These are phyloP conservation scores for Pterostichus niger DNA, from an alignment of 2,888 invertebrate genomes.

Conservation along the genomic window DNA sequence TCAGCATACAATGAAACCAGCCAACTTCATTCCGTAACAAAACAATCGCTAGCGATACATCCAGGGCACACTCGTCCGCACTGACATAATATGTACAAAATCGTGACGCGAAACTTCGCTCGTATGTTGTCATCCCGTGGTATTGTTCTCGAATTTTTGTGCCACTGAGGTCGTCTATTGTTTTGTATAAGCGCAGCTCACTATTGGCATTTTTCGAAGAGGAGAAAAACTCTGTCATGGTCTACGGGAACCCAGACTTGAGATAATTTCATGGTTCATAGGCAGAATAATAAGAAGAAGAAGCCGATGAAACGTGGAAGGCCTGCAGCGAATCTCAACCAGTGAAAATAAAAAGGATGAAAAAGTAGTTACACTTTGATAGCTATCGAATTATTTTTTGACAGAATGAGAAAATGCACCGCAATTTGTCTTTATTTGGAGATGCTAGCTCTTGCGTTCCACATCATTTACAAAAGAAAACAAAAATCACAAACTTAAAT, in stretches of 20 bases:
- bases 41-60: conserved; percentile 49
- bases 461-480: too few species aligned
- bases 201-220: conserved; percentile 43
- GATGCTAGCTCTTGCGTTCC: not conserved
- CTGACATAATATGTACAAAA: conserved; percentile 64
- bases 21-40: conserved; percentile 24
- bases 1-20: conserved; percentile 39
- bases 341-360: conserved; percentile 46
- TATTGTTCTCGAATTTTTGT: conserved; percentile 62
- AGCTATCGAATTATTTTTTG: conserved; percentile 58
- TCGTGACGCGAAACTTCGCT: conserved; percentile 57
- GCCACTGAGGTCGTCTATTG: conserved; percentile 53
- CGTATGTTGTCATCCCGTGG: conserved; percentile 60
- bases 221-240: conserved; percentile 61
- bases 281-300: conserved; percentile 65
- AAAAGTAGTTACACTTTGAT: conserved; percentile 63
- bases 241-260: conserved; percentile 44
- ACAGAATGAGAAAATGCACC: conserved; percentile 35
- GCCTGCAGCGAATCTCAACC: conserved; percentile 7
- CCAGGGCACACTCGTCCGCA: conserved; percentile 28
- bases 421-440: conserved; percentile 47
- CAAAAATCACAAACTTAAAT: too few species aligned
- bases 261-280: conserved; percentile 67
- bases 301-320: conserved; percentile 60
- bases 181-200: conserved; percentile 42